These are phyloP conservation scores for Papilio protenor DNA, from an alignment of 2,888 invertebrate species.

Conservation along the genomic window DNA sequence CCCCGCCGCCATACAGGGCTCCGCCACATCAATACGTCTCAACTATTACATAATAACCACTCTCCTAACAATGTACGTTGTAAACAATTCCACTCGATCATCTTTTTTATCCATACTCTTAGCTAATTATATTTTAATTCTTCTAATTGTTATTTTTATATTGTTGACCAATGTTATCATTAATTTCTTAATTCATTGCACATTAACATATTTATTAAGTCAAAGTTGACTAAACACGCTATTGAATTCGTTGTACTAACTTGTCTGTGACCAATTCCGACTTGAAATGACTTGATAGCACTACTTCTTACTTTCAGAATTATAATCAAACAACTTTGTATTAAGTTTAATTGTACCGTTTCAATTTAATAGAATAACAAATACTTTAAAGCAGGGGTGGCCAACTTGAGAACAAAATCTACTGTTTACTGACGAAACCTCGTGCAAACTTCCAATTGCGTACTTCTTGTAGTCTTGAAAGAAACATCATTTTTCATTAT, in stretches of 20 bases:
- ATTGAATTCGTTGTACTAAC: constrained; percentile 2
- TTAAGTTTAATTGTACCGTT: not conserved
- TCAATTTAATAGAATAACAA: not conserved
- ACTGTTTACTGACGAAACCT: too few species aligned
- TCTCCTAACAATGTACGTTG: constrained; percentile 63
- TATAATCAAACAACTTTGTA: not conserved
- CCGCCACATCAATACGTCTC: constrained; percentile 68
- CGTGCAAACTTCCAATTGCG: too few species aligned
- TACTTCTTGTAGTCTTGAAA: too few species aligned
- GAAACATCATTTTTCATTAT: too few species aligned
- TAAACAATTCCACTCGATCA: constrained; percentile 54
- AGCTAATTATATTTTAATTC: constrained; percentile 39
- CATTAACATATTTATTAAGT: constrained; percentile 11
- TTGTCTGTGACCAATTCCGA: not conserved
- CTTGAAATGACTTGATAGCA: too few species aligned
- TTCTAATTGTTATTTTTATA: constrained; percentile 33
- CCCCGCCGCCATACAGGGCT: constrained; percentile 87
- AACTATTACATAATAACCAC: constrained; percentile 66
- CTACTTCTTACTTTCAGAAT: not conserved
- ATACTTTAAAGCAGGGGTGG: not conserved
- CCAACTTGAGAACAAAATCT: too few species aligned
- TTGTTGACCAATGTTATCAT: constrained; percentile 19
- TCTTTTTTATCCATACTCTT: constrained; percentile 36
- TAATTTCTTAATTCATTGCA: constrained; percentile 32
- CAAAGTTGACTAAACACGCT: constrained; percentile 41